phyloP scores from a whole-genome alignment of 2,888 invertebrate species.

The Melitaea athalia region DNA sequence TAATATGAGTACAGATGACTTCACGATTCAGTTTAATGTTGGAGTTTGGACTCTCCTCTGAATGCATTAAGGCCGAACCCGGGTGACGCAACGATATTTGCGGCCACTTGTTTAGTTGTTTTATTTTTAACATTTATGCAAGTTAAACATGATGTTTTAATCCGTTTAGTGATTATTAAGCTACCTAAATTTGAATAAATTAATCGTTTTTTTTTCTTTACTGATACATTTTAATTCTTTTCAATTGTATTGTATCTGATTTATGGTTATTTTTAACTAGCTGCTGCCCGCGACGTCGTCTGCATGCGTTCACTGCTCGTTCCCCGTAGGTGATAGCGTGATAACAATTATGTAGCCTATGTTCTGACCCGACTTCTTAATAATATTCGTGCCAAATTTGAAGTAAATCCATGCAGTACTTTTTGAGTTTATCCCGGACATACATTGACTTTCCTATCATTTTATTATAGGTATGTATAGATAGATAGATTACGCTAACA shows the following conservation, averaged over 20 bases:
- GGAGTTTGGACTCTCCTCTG: conserved; percentile 33
- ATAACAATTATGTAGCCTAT: no score
- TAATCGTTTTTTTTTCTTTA: conserved; percentile 7
- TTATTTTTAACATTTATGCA: conserved; percentile 8
- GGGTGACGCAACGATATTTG: conserved; percentile 23
- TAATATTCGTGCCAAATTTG: no score
- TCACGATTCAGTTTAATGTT: conserved; percentile 21
- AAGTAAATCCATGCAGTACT: no score
- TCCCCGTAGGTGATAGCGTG: no score
- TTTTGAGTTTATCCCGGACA: no score
- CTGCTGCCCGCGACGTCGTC: no score
- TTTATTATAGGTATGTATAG: no score
- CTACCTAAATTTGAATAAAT: conserved; percentile 14
- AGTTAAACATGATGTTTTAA: conserved; percentile 12
- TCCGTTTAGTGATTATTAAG: conserved; percentile 5
- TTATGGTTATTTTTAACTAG: neutral
- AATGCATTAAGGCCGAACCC: conserved; percentile 14
- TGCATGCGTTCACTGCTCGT: no score
- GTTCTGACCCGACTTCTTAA: no score
- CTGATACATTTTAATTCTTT: neutral
- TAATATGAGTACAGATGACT: conserved; percentile 15
- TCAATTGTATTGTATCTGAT: neutral
- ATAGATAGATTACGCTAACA: neutral
- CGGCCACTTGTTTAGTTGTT: neutral
- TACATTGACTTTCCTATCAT: no score